phyloP scores from a whole-genome alignment of 2,888 invertebrate genomes.

The Chromoteleia sp. region DNA sequence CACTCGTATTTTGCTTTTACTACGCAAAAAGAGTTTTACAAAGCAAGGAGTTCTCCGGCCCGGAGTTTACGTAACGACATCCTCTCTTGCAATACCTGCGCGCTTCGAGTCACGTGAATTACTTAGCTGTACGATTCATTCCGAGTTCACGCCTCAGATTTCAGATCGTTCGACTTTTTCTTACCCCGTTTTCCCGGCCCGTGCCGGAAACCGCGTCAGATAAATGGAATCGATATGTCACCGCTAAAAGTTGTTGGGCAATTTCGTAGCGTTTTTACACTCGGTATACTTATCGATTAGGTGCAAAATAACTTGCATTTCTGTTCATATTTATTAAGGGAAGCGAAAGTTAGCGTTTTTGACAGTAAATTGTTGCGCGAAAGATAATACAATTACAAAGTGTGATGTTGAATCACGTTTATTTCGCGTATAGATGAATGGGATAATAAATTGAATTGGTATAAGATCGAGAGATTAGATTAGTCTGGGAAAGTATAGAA shows the following conservation, averaged over 20 bases:
- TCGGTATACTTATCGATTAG: constrained; percentile 15
- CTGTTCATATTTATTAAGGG: neutral
- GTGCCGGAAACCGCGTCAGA: constrained; percentile 52
- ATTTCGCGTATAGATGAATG: constrained; percentile 8
- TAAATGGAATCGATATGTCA: constrained; percentile 57
- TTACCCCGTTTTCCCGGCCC: constrained; percentile 33
- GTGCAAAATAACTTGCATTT: constrained; percentile 10
- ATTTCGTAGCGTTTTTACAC: constrained; percentile 24
- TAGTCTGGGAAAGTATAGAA: constrained; percentile 46
- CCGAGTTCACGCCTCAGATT: constrained; percentile 67
- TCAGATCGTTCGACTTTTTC: constrained; percentile 59
- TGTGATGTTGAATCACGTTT: too few relatives aligned
- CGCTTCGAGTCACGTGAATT: constrained; percentile 59
- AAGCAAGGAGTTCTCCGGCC: constrained; percentile 49
- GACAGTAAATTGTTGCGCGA: neutral
- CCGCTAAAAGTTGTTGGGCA: constrained; percentile 21
- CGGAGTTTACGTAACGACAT: constrained; percentile 67
- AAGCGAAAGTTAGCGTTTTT: neutral
- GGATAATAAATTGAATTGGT: constrained; percentile 12
- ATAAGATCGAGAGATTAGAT: constrained; percentile 18
- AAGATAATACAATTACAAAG: neutral
- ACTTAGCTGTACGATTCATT: constrained; percentile 47
- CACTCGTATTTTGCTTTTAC: constrained; percentile 51
- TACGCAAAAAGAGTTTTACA: constrained; percentile 64
- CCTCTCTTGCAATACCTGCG: constrained; percentile 66